Base-by-base conservation (phyloP, 2,888 invertebrate genomes). In the Lasioglossum calceatum region DNA sequence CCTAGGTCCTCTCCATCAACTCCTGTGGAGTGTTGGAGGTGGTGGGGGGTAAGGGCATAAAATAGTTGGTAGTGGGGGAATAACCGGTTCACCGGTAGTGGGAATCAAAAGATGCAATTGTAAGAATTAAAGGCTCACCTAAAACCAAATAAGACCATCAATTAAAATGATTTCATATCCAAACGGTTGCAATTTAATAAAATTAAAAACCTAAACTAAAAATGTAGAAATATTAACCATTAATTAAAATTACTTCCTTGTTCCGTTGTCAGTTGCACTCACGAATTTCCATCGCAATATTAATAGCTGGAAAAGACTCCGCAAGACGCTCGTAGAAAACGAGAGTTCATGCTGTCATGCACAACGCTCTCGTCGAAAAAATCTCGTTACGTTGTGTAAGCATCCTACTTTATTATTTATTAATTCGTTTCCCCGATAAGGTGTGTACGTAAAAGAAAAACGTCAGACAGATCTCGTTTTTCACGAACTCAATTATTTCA, bases 401-500 rank as follows among this genome's bases (percentile, higher is more conserved):
- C 12, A 36, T 23, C 36, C n/a, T 27, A 27, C 36, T 74, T 36
- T 50, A 36, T 74, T 36, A 19, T 44, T 36, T 50, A 50, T 74
- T 74, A 50, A 74, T 74, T 50, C 8, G 19, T 19, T 23, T 54
- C 36, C 50, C 4, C 16, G 36, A n/a, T 36, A n/a, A 74, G 36
- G 50, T 23, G 36, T 74, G 23, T 54, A 70, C 54, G 32, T 39
- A 77, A 82, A 78, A 47, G 58, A 42, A 77, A 72, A 76, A 71
- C 73, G 64, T 47, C 74, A 39, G 70, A 67, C 64, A 61, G 64
- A 47, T 47, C 79, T 87, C 81, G 82, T 89, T 89, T 89, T 87
- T 89, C 89, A 87, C 85, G 71, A 85, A 82, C 72, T 85, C 82
- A 87, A 89, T 89, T 89, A 87, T 72, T 71, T 50, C 73, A 16